Base-by-base conservation (phyloP, 2,113 vertebrate species). In the Ailurus styani region DNA sequence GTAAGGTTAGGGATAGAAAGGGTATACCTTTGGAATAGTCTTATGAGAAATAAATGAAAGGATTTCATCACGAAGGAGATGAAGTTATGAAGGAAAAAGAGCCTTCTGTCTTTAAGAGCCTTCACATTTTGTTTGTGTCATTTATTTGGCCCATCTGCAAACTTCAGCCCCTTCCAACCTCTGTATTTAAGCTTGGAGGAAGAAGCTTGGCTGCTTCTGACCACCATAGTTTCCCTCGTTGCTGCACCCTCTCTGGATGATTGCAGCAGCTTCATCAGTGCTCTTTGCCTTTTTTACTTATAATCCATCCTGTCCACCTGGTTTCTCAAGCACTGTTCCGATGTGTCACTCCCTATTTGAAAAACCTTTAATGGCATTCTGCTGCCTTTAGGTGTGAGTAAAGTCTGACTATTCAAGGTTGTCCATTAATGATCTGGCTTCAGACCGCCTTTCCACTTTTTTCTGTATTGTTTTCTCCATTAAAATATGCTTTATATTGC, bases 401-500 rank as follows among this genome's bases (percentile, higher is more conserved):
- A 93, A 87, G 87, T 27, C 27, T 83, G 29, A 25, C 60, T 88
- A 17, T 94, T 93, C 7, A 95, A n/a, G n/a, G 20, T 57, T 96
- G 20, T 60, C 20, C 31, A 6, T 93, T 93, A 93, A 55, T 85
- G 81, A 87, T 47, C 20, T 60, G 55, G 7, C 57, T 62, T 96
- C n/a, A 97, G 3, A 64, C 37, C 83, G 27, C 25, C 18, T 86
- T 93, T 90, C 27, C n/a, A 52, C 7, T 42, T 89, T 91, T 75
- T 89, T 52, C 47, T 95, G 21, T 86, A 86, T 50, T 73, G 21
- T 25, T 85, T 95, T 1, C n/a, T 91, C 45, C 91, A 3, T 95
- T 97, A 95, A 89, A 93, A 60, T 87, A 78, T 62, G 52, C 64
- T 93, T 87, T 88, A 50, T 87, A 62, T 95, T 95, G 96, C 55